Percentiles rank a stretch among this genome's conserved stretches.
phyloP scores from a whole-genome alignment of 2,113 vertebrate genomes.

The Rhinopomastus cyanomelas region DNA sequence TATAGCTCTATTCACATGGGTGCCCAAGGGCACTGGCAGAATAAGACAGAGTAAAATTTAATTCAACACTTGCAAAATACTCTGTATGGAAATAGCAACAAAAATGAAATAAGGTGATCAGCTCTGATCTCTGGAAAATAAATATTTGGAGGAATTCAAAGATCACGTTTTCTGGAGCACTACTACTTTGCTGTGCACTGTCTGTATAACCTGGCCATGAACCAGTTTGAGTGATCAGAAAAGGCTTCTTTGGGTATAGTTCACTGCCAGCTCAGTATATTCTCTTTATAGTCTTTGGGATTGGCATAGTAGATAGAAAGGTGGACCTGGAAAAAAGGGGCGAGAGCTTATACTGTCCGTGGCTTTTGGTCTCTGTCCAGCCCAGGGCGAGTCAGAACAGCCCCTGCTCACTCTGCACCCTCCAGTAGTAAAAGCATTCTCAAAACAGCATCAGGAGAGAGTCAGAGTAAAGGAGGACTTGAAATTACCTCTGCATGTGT shows the following conservation, averaged over 20 bases:
- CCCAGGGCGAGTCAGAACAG: fast-evolving
- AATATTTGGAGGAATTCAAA: background rate
- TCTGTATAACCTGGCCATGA: background rate
- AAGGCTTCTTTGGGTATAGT: background rate
- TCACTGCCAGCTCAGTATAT: background rate
- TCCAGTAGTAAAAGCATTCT: background rate
- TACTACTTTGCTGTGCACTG: background rate
- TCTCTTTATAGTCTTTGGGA: background rate
- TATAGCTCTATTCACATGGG: background rate
- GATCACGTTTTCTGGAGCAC: background rate
- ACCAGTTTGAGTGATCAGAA: background rate
- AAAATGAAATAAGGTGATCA: background rate
- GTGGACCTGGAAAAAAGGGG: background rate
- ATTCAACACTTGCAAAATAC: background rate
- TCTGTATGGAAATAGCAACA: background rate
- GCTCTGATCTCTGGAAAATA: background rate
- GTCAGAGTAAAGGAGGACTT: background rate
- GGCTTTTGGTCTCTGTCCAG: background rate
- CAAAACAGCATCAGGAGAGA: background rate
- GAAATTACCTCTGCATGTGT: background rate
- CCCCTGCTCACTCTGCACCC: background rate
- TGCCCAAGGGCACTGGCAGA: background rate
- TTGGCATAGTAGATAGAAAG: background rate
- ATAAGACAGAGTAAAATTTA: background rate
- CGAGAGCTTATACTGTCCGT: background rate